Percentiles rank a stretch among this genome's conserved stretches.
Conservation (phyloP, 2,113 vertebrate genomes). For the Mohoua ochrocephala region DNA sequence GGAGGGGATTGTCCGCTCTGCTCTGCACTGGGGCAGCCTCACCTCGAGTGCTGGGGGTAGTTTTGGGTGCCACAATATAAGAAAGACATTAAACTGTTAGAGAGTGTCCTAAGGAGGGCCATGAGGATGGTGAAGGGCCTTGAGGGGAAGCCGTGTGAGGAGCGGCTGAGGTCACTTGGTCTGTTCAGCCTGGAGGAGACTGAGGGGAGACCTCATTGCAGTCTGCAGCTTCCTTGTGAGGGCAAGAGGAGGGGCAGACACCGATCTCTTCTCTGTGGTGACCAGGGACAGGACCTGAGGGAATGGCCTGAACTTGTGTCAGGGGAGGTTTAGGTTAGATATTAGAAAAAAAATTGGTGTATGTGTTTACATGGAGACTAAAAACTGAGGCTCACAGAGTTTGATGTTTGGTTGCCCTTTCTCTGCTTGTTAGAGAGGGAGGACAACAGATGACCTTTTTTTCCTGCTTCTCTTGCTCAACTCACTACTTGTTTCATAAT, state of each 20-base stretch:
- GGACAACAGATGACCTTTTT: background rate
- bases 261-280: background rate
- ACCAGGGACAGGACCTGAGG: background rate
- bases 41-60: background rate
- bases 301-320: background rate
- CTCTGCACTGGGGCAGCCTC: accelerated
- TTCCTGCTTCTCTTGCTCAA: background rate
- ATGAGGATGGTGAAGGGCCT: no score
- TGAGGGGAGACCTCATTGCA: accelerated
- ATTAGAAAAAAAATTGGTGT: background rate
- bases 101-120: background rate
- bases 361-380: background rate
- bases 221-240: background rate
- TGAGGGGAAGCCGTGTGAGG: accelerated
- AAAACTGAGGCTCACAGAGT: background rate
- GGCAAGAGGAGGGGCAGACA: background rate
- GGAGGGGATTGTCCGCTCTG: background rate
- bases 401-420: background rate
- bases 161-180: accelerated
- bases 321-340: background rate
- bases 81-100: background rate
- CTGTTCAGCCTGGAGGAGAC: background rate
- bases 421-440: background rate
- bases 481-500: background rate
- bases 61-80: accelerated